Evolutionary conservation across 2,888 invertebrate genomes (phyloP).

Genomic region (Hipparchia semele): DNA sequence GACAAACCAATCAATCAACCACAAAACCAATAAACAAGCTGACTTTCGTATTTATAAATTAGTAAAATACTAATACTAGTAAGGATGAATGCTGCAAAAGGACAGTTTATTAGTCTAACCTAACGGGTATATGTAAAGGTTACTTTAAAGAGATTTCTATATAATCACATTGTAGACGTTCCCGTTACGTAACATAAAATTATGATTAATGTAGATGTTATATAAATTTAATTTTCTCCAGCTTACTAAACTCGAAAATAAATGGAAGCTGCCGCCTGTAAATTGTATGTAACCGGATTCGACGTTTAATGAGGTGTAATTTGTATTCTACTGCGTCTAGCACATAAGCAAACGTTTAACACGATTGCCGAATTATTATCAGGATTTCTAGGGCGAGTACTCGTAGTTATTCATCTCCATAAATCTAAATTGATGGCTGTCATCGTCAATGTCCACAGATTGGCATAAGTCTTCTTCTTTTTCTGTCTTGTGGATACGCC

Average conservation of each 20-base stretch:
- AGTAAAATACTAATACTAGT: no score
- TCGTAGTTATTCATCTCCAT: background rate
- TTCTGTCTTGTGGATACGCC: no score
- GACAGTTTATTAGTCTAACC: background rate
- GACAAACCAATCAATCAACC: no score
- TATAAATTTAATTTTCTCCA: slow-evolving; percentile 20
- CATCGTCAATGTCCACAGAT: no score
- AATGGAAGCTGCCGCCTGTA: slow-evolving; percentile 4
- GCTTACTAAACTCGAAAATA: background rate
- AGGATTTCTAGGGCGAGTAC: background rate
- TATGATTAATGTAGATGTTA: slow-evolving; percentile 21
- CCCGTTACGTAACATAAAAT: slow-evolving; percentile 26
- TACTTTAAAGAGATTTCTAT: background rate
- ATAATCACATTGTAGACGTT: slow-evolving; percentile 3
- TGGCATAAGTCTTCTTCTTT: no score
- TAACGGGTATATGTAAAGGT: background rate
- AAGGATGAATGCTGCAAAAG: background rate
- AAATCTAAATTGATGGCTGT: background rate
- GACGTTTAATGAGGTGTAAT: slow-evolving; percentile 7
- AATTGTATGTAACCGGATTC: slow-evolving; percentile 11
- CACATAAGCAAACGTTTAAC: background rate
- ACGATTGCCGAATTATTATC: background rate
- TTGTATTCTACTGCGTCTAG: slow-evolving; percentile 6
- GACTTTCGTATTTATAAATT: no score
- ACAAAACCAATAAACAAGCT: no score